Evolutionary conservation across 1,140 invertebrate species (phyloP).

Genomic region (Popillia japonica): DNA sequence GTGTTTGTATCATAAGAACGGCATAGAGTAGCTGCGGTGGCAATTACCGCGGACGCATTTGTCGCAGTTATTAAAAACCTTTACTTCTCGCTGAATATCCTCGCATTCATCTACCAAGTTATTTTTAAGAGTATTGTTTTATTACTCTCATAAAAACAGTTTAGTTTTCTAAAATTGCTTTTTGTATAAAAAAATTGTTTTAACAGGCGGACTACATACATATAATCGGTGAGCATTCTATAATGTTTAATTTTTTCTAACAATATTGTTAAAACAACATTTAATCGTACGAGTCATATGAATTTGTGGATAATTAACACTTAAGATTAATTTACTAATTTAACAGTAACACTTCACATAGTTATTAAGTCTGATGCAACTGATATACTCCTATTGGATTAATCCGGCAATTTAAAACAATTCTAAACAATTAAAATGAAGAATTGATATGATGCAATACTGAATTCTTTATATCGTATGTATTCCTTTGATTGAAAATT

Average conservation of each 20-base stretch:
- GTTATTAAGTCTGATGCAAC: neutral
- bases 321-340: neutral
- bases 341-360: neutral
- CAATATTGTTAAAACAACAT: neutral
- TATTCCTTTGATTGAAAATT: too few species aligned
- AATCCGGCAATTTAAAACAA: conserved; percentile 24
- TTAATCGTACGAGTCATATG: neutral
- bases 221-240: neutral
- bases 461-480: neutral
- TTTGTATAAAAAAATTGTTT: neutral
- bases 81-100: too few species aligned
- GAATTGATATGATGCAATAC: neutral
- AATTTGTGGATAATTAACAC: neutral
- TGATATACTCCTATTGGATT: neutral
- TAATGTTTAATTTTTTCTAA: neutral
- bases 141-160: too few species aligned
- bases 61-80: too few species aligned
- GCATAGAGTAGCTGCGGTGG: too few species aligned
- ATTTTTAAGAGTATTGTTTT: too few species aligned
- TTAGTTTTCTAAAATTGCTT: too few species aligned
- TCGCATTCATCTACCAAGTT: too few species aligned
- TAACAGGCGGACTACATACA: neutral
- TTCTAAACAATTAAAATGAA: neutral
- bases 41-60: too few species aligned
- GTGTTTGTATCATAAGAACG: neutral